phyloP scores from a whole-genome alignment of 2,797 vertebrate species.

The Apogon hyalosoma region DNA sequence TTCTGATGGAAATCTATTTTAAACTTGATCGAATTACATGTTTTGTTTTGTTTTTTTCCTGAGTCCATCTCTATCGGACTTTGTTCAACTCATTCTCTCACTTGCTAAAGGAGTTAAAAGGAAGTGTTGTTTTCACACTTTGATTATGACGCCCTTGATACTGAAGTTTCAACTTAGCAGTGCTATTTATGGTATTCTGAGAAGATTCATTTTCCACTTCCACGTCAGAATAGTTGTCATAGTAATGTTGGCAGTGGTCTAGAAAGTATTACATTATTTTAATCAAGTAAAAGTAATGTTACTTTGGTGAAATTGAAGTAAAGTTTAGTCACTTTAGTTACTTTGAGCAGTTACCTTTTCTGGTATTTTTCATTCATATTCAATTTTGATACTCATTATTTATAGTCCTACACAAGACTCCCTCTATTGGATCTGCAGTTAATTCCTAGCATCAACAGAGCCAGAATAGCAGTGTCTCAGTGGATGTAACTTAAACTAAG shows the following conservation, averaged over 20 bases:
- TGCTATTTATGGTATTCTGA: background rate
- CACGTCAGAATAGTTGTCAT: constrained; percentile 1
- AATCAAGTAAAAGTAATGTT: no score
- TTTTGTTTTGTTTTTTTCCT: background rate
- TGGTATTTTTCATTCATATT: no score
- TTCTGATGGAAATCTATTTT: constrained; percentile 8
- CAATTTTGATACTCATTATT: no score
- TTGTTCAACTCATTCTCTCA: background rate
- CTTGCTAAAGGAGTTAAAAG: background rate
- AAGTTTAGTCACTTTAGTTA: no score
- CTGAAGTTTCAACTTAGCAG: background rate
- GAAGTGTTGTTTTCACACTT: constrained; percentile 13
- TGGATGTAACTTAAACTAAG: no score
- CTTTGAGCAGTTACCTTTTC: no score
- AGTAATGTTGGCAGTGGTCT: background rate
- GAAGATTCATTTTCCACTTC: background rate
- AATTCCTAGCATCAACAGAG: no score
- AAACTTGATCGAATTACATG: background rate
- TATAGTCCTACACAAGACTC: no score
- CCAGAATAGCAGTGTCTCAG: no score
- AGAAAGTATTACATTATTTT: no score
- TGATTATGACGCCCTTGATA: constrained; percentile 8
- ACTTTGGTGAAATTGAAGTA: no score
- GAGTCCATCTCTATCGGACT: background rate
- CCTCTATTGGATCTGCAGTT: no score